phyloP scores from a whole-genome alignment of 2,113 vertebrate species.

The Todiramphus saurophagus region DNA sequence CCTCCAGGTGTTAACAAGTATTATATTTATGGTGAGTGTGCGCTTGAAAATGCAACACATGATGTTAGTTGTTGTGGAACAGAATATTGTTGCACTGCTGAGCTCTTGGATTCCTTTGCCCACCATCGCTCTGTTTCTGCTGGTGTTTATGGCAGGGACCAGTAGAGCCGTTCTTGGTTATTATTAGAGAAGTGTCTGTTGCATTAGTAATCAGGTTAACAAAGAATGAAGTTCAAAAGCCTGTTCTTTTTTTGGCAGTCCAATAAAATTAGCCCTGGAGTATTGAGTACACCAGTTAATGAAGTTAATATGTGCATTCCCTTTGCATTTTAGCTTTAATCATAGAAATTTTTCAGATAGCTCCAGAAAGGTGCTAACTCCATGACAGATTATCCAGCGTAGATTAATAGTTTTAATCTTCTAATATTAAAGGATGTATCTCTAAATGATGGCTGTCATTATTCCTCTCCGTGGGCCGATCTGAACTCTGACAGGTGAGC shows the following conservation, averaged over 20 bases:
- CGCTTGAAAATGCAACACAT: accelerated
- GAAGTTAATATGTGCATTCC: neutral
- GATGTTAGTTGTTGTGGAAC: neutral
- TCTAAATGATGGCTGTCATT: too few relatives aligned
- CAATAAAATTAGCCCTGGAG: neutral
- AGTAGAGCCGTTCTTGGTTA: neutral
- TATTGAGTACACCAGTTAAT: neutral
- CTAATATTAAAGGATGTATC: neutral
- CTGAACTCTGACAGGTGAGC: neutral
- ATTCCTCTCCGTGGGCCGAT: neutral
- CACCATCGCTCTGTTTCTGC: neutral
- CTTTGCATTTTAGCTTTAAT: neutral
- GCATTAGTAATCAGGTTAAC: neutral
- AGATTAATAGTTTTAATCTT: neutral
- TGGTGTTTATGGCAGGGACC: neutral
- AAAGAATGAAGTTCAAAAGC: neutral
- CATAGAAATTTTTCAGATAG: neutral
- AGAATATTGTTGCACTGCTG: neutral
- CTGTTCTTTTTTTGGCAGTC: neutral
- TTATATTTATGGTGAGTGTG: conserved; percentile 77
- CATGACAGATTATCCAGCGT: neutral
- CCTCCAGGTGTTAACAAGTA: conserved; percentile 71
- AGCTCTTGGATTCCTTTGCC: neutral
- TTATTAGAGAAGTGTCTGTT: neutral
- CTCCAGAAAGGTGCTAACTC: neutral